Base-by-base conservation (phyloP, 2,888 invertebrate genomes). In the Hydrotaea cyrtoneurina region DNA sequence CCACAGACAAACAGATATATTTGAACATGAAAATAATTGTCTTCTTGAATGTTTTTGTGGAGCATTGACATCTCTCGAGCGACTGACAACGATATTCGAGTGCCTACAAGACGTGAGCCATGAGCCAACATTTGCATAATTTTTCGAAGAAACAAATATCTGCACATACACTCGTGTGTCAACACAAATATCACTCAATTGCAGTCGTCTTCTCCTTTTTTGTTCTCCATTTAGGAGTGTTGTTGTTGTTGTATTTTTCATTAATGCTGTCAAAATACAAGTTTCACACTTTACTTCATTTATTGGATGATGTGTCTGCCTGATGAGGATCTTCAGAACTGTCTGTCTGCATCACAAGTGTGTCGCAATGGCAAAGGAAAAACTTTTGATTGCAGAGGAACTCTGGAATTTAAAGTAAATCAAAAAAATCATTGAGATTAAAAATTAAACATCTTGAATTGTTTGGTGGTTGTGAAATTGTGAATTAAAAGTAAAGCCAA, bases 21-120 rank as follows among this genome's bases (percentile, higher is more conserved):
- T 19, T 43, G 7, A 23, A 69, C 69, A 69, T 69, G 21, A 46
- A 69, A 43, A 69, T 69, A 69, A 69, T 69, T 69, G 69, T 69
- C 69, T 69, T 69, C 69, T 69, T 46, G 69, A 43, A 46, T 46
- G 69, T 46, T 69, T 46, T 43, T 21, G 43, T 21, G 8, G 46
- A 10, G 46, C 69, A 69, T 69, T 69, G 69, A 69, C 69, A 69
- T 23, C 43, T n/a, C n/a, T n/a, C n/a, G n/a, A n/a, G 17, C 66
- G 43, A 3, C 11, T 43, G 43, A 43, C 31, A 7, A 7, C 3
- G 3, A 7, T 31, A 7, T 31, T n/a, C n/a, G n/a, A 31, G 31
- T 31, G 31, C 31, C 31, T 31, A 31, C 31, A 2, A 31, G 31
- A 31, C 31, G 31, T 31, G 31, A 39, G 39, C 7, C 39, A 55